Base-by-base conservation (phyloP, 1,140 invertebrate genomes). In the Conus betulinus region DNA sequence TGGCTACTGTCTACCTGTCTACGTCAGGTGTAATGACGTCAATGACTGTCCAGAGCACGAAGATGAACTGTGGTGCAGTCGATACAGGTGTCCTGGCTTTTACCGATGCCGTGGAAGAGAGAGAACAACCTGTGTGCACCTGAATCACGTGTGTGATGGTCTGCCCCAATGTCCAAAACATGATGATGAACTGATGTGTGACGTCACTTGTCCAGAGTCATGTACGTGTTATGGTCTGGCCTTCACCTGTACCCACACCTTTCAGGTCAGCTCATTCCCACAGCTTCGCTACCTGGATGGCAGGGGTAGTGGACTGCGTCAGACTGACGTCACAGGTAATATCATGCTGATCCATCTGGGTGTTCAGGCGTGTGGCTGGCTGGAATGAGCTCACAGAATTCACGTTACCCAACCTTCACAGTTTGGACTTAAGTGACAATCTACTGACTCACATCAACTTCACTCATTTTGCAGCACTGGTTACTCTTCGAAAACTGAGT, bases 191-290 rank as follows among this genome's bases (percentile, higher is more conserved):
- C 52, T 67, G 74, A 39, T 87, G n/a, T 90, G 85, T 85, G 39
- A 88, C 23, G 8, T 84, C 13, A 55, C 23, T 25, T 84, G 82
- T 25, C 52, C 82, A 94, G 91, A 57, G 93, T 78, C 39, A 52
- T 90, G 88, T 52, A 76, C 67, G 13, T 90, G 85, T 60, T 52
- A 51, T 78, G 84, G 74, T 71, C 67, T 13, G 52, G 60, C 84
- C 13, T 60, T 88, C 20, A 67, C n/a, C 11, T 88, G 88, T 27
- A 52, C 76, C 6, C 55, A 79, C 25, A 52, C 71, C 13, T 78
- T 88, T 57, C 60, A 53, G 5, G 52, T 52, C n/a, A 82, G 52
- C n/a, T 52, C 52, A n/a, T 81, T 79, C 55, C n/a, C 67, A 27
- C 51, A 71, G 23, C 52, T 84, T 5, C 82, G 82, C 82, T 84